Evolutionary conservation across 2,113 vertebrate species (phyloP).

Genomic region (Myotis davidii): DNA sequence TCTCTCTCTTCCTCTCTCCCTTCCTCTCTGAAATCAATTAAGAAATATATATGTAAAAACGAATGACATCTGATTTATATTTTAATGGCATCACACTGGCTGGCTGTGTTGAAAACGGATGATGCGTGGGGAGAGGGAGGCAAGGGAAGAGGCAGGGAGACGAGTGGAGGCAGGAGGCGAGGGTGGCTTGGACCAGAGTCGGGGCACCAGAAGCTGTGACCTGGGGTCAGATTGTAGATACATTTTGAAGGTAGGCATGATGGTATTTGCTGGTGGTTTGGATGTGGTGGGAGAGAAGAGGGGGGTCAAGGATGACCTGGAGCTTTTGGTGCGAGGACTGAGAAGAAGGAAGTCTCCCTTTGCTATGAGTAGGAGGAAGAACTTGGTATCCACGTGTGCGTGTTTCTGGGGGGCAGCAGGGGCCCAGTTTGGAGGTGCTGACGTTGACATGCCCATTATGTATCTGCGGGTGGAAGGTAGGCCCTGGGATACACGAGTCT

Average conservation of each 20-base stretch:
- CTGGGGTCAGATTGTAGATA: background rate
- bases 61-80: background rate
- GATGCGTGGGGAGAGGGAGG: background rate
- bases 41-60: too few relatives aligned
- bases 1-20: too few relatives aligned
- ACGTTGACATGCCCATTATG: too few relatives aligned
- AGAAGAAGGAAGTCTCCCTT: background rate
- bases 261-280: background rate
- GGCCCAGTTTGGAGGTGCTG: background rate
- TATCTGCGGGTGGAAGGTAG: background rate
- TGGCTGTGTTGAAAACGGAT: background rate
- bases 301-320: background rate
- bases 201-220: background rate
- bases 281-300: background rate
- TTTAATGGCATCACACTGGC: background rate
- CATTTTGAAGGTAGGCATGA: background rate
- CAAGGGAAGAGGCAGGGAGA: background rate
- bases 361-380: background rate
- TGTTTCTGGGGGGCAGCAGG: background rate
- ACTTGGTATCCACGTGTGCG: too few relatives aligned
- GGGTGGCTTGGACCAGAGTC: background rate
- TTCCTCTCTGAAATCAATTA: too few relatives aligned
- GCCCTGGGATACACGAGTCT: background rate
- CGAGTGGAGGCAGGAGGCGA: background rate
- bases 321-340: background rate